Conservation (phyloP, 2,888 invertebrate species). For the Trisateles emortualis region DNA sequence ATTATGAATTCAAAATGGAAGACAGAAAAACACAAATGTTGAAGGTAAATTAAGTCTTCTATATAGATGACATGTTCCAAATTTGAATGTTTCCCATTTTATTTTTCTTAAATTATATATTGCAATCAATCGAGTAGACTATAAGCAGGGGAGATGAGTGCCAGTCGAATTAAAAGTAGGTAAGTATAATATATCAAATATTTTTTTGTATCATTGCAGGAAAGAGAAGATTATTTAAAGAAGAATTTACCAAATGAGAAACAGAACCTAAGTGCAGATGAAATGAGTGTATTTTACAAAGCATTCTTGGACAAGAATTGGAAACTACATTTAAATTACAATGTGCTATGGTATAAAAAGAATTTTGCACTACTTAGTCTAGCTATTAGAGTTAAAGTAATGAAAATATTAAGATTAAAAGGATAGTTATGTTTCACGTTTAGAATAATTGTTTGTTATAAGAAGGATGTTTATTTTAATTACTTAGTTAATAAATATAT, state of each 20-base stretch:
- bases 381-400: conserved; percentile 87
- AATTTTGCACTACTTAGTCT: conserved; percentile 90
- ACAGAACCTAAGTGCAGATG: conserved; percentile 90
- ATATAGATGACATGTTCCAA: too few relatives aligned
- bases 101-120: too few relatives aligned
- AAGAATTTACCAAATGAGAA: conserved; percentile 78
- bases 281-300: conserved; percentile 96
- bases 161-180: too few relatives aligned
- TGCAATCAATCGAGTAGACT: too few relatives aligned
- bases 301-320: conserved; percentile 94
- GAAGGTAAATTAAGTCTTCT: too few relatives aligned
- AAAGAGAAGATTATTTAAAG: conserved; percentile 86
- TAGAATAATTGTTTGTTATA: conserved; percentile 24
- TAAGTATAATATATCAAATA: background rate
- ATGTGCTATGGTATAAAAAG: conserved; percentile 93
- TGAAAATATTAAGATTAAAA: conserved; percentile 69
- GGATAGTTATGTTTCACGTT: conserved; percentile 24
- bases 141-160: too few relatives aligned
- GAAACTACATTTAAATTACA: conserved; percentile 91
- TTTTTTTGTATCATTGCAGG: conserved; percentile 71
- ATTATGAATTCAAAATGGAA: too few relatives aligned
- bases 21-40: too few relatives aligned
- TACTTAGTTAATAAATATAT: conserved; percentile 26
- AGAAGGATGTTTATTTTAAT: conserved; percentile 36
- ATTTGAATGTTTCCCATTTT: too few relatives aligned